These are phyloP conservation scores for Etheostoma nigrum DNA, from an alignment of 2,797 vertebrate genomes.

Conservation along the genomic window DNA sequence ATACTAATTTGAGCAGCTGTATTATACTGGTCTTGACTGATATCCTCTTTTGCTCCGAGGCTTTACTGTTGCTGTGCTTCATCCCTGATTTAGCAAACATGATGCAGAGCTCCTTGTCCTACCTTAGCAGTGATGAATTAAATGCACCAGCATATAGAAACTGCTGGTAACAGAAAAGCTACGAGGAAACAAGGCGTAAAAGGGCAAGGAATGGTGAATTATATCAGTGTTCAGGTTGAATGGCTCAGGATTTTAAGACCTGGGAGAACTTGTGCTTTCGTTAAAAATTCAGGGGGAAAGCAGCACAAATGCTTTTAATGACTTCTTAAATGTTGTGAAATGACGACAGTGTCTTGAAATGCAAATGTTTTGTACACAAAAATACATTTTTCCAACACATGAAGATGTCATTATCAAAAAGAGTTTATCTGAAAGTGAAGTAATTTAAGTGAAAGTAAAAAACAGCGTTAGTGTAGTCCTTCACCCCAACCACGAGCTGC, in stretches of 20 bases:
- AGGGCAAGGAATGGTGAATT: slow-evolving; percentile 42
- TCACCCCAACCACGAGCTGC: not conserved
- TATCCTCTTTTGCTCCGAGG: slow-evolving; percentile 30
- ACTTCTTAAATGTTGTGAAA: slow-evolving; percentile 18
- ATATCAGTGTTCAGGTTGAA: slow-evolving; percentile 39
- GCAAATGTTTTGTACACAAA: slow-evolving; percentile 8
- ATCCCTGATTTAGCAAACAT: slow-evolving; percentile 53
- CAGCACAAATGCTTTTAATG: not conserved
- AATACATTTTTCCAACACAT: slow-evolving; percentile 3
- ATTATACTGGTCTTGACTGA: slow-evolving; percentile 24
- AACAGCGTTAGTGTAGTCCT: not conserved
- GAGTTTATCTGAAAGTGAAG: not conserved
- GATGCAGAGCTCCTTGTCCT: slow-evolving; percentile 39
- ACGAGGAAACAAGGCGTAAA: slow-evolving; percentile 37
- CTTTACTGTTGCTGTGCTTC: slow-evolving; percentile 36
- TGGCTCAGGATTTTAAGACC: slow-evolving; percentile 28
- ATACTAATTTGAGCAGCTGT: slow-evolving; percentile 29
- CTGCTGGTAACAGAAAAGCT: slow-evolving; percentile 26
- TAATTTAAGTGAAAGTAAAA: slow-evolving; percentile 9
- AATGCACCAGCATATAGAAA: slow-evolving; percentile 11
- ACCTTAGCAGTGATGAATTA: slow-evolving; percentile 39
- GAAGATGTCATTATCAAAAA: not conserved
- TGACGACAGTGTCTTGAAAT: slow-evolving; percentile 31
- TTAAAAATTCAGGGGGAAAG: slow-evolving; percentile 20
- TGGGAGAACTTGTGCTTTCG: slow-evolving; percentile 28